These are phyloP conservation scores for Trachelus iudaicus DNA, from an alignment of 2,888 invertebrate genomes.

Conservation along the genomic window DNA sequence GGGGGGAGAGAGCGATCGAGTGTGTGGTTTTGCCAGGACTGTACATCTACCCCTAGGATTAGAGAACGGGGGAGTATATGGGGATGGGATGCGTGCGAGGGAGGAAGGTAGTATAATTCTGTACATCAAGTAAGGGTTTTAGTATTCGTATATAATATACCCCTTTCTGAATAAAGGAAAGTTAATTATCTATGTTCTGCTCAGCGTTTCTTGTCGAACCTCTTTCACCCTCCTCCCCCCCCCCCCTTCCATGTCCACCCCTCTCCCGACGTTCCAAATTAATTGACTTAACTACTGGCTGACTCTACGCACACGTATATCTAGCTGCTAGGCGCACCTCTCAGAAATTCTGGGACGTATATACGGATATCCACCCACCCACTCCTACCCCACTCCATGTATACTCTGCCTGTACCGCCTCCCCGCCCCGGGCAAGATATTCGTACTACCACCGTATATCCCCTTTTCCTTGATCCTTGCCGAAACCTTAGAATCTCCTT, in stretches of 20 bases:
- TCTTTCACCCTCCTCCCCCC: not conserved
- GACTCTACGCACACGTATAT: not conserved
- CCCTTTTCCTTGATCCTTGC: not conserved
- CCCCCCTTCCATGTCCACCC: not conserved
- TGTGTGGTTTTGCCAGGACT: not conserved
- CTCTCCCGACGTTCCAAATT: slow-evolving; percentile 17
- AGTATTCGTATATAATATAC: not conserved
- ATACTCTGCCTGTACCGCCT: not conserved
- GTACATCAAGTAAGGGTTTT: not conserved
- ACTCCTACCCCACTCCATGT: not conserved
- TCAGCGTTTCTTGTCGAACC: slow-evolving; percentile 17
- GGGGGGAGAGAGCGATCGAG: not conserved
- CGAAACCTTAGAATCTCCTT: not conserved
- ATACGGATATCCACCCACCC: not conserved
- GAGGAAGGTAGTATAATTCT: not conserved
- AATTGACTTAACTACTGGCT: slow-evolving; percentile 24
- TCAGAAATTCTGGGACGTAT: not conserved
- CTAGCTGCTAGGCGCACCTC: not conserved
- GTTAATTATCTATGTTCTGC: slow-evolving; percentile 18
- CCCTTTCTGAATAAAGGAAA: slow-evolving; percentile 6
- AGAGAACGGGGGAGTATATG: not conserved
- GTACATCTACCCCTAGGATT: not conserved
- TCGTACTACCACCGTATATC: not conserved
- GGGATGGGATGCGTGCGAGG: not conserved
- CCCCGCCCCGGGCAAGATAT: not conserved